Evolutionary conservation across 2,888 invertebrate genomes (phyloP), one percentile per base, ranked within the genome.

Genomic region (Trissolcus japonicus): DNA sequence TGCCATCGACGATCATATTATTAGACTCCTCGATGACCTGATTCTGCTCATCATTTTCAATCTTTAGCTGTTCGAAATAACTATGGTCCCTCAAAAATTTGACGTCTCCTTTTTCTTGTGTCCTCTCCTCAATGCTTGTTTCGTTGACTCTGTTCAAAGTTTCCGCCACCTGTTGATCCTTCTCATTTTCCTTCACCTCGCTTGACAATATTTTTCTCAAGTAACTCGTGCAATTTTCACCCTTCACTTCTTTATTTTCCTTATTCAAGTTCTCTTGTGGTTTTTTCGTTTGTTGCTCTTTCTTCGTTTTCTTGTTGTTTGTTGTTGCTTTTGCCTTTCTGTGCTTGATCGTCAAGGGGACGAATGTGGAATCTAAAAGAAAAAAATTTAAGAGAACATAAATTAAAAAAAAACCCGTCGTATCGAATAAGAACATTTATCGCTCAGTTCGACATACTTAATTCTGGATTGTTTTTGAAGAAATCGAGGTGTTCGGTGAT

Each of bases 401-500:
- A 19, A 19, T 2, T 19, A 11, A 43, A 13, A 43, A 43, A 43
- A 2, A 25, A 25, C 25, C 25, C 25, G 4, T 25, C 25, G 6
- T 4, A 25, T 25, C 25, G 6, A 16, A 48, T 14, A 48, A 3
- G 17, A 62, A 48, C 1, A 19, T 17, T 35, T 60, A n/a, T 7
- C 3, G n/a, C n/a, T n/a, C 25, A 43, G 14, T 2, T 51, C 14
- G 16, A 83, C 86, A 77, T 78, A 88, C 88, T 85, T 21, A 84
- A 76, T 43, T 86, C 85, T 66, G 83, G 80, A 61, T 87, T 83
- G 57, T 82, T 83, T 78, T 84, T 86, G 54, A 89, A 80, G 73
- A 83, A 82, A 61, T 89, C 86, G 60, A 89, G 85, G 82, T 92
- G 92, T 59, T 89, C 87, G 4, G 86, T 84, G 19, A 92, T 85